Percentiles rank a stretch among this genome's conserved stretches.
Evolutionary conservation across 2,797 vertebrate species (phyloP).

Genomic region (Pangasius sanitwongsei): DNA sequence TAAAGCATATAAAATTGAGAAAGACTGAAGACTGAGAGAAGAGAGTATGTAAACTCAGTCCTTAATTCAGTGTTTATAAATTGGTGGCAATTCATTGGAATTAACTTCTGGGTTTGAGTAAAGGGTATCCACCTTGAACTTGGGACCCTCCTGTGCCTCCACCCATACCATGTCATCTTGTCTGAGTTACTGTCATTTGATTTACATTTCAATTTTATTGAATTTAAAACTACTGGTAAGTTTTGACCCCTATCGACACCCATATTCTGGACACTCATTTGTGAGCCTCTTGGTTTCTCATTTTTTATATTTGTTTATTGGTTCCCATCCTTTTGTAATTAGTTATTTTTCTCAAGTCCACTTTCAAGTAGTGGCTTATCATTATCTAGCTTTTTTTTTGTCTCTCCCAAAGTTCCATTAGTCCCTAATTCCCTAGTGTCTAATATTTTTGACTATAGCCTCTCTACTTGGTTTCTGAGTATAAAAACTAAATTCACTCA

Average conservation of each 20-base stretch:
- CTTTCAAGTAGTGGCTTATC: not conserved
- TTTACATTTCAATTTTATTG: too few species aligned
- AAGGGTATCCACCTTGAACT: not conserved
- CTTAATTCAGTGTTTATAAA: not conserved
- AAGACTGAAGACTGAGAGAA: not conserved
- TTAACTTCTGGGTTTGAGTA: not conserved
- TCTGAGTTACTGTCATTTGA: not conserved
- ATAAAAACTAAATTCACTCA: not conserved
- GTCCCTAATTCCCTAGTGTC: not conserved
- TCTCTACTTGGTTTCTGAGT: not conserved
- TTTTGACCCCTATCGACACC: not conserved
- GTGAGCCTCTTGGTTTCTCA: not conserved
- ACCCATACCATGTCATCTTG: not conserved
- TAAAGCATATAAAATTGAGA: not conserved
- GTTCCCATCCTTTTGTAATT: not conserved
- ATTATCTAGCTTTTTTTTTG: not conserved
- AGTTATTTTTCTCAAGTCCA: not conserved
- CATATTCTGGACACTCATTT: not conserved
- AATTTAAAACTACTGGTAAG: too few species aligned
- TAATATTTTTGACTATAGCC: not conserved
- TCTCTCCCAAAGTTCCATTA: not conserved
- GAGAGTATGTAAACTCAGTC: not conserved
- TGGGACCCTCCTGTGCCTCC: not conserved
- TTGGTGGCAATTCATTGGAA: not conserved
- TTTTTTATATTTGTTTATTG: not conserved